A percentile compares a stretch with the other conserved stretches of the same genome.
These are phyloP conservation scores for Melolontha melolontha DNA, from an alignment of 2,888 invertebrate genomes.

Conservation along the genomic window DNA sequence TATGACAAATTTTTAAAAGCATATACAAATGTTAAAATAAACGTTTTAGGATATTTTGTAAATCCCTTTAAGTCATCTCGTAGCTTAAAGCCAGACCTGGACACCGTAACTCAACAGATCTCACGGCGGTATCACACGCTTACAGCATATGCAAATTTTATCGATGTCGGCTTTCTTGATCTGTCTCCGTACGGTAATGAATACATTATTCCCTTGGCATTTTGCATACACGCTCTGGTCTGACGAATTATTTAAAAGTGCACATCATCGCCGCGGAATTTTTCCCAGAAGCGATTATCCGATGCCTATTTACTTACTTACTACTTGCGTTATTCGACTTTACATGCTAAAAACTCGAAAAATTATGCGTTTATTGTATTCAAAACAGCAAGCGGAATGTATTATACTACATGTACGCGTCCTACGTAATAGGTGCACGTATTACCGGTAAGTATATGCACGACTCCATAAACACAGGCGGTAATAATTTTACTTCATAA, in stretches of 20 bases:
- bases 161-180: conserved; percentile 49
- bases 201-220: conserved; percentile 46
- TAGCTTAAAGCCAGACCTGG: too few species aligned
- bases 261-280: conserved; percentile 23
- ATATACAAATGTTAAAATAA: too few species aligned
- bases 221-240: conserved; percentile 47
- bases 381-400: conserved; percentile 30
- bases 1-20: too few species aligned
- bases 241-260: conserved; percentile 42
- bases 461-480: conserved; percentile 10
- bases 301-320: conserved; percentile 31
- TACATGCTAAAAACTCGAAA: conserved; percentile 20
- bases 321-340: conserved; percentile 27
- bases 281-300: conserved; percentile 42
- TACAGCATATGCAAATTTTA: conserved; percentile 48
- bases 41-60: too few species aligned
- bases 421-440: background rate
- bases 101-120: too few species aligned
- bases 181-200: conserved; percentile 46
- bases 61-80: too few species aligned
- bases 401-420: background rate
- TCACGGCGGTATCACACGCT: background rate
- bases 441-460: conserved; percentile 6
- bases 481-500: conserved; percentile 6
- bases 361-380: conserved; percentile 45